Evolutionary conservation across 2,113 vertebrate genomes (phyloP), one percentile per base, ranked within the genome.

Genomic region (Oreotrochilus melanogaster): DNA sequence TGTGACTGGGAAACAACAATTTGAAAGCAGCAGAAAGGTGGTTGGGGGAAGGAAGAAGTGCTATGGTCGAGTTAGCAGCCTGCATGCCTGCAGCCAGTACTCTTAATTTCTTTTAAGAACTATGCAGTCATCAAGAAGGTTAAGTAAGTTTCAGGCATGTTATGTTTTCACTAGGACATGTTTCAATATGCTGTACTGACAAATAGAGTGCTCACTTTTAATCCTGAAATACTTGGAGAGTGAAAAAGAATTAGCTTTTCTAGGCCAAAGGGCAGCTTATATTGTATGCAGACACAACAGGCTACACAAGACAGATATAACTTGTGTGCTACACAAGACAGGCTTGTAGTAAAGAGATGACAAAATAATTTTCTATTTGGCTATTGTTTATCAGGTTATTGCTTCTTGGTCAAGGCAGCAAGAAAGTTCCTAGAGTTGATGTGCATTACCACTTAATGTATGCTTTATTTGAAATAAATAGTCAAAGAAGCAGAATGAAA

Each of bases 281-380:
- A 8, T 22, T 2, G 0, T 13, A 17, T 2, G 11, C 45, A 47
- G 18, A 19, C 19, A 47, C 19, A 39, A 39, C 39, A 39, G 39
- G 45, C 45, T 47, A 47, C 17, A 47, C 11, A 23, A 45, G 35
- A 33, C 35, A 50, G 35, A 11, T 39, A 39, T 39, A 39, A 39
- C 39, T 39, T 39, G 39, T 39, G 12, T 47, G 45, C 45, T 47
- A 47, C 17, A 47, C 9, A 23, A 45, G 35, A 33, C 35, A 50
- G 35, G 22, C 24, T 35, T 47, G 15, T 22, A 39, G 65, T 33
- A 30, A 42, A 73, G 50, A 64, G 33, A 27, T 43, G 54, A 65
- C 4, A 5, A 67, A 61, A 61, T 24, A 37, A 37, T 30, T 25
- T 78, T 1, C 0, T 15, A 10, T 47, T 45, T 78, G 48, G 13